Evolutionary conservation across 2,797 vertebrate species (phyloP).

Genomic region (Halcyon leucocephala): DNA sequence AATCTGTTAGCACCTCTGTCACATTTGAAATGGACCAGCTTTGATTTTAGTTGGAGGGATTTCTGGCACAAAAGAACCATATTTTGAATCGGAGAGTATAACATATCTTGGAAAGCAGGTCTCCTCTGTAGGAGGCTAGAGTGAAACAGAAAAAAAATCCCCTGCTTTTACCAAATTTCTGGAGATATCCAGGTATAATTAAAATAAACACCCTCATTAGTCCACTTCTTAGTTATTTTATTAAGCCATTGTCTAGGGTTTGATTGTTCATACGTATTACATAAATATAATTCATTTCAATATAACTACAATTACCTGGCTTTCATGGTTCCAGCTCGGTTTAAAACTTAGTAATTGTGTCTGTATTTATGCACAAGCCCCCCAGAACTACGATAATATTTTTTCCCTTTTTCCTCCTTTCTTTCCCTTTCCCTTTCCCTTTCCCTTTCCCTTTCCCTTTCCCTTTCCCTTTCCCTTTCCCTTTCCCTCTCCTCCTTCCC

Average conservation of each 20-base stretch:
- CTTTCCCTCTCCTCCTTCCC: too few species aligned
- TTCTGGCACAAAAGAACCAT: neutral
- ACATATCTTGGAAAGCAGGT: fast-evolving
- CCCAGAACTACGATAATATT: neutral
- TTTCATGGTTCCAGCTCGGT: fast-evolving
- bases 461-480: too few species aligned
- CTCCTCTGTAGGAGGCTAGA: neutral
- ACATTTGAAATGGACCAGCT: neutral
- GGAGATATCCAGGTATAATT: neutral
- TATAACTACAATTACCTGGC: neutral
- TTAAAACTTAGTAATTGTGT: neutral
- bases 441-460: too few species aligned
- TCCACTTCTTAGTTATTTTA: neutral
- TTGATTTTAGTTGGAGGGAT: neutral
- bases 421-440: too few species aligned
- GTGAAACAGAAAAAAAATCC: neutral
- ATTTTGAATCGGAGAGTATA: neutral
- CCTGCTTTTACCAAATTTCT: neutral
- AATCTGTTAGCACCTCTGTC: neutral
- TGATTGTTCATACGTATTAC: neutral
- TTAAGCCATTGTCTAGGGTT: neutral
- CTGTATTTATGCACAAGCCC: neutral
- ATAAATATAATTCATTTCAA: neutral
- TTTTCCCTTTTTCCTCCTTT: fast-evolving
- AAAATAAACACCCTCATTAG: neutral